phyloP scores from a whole-genome alignment of 35 echinoderm and acorn worm genomes.

The Antedon bifida region DNA sequence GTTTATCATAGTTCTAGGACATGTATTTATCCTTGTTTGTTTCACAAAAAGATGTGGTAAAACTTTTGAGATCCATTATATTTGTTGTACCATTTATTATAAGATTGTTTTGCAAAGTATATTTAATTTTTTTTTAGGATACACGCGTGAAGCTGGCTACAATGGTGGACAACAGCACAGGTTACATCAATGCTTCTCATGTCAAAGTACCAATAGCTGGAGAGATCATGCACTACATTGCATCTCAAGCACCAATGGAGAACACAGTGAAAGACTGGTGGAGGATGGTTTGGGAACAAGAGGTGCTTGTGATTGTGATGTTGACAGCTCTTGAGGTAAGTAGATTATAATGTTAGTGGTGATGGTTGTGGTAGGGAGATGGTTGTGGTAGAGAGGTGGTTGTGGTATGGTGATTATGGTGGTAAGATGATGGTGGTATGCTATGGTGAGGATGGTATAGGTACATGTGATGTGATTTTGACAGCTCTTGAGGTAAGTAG shows the following conservation, averaged over 20 bases:
- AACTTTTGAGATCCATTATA: too few relatives aligned
- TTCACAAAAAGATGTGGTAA: too few relatives aligned
- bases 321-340: conserved; percentile 75
- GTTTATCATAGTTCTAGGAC: too few relatives aligned
- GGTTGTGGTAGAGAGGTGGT: not conserved
- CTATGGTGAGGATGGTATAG: conserved; percentile 86
- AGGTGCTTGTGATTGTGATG: conserved; percentile 84
- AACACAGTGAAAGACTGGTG: conserved; percentile 94
- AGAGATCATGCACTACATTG: conserved; percentile 64
- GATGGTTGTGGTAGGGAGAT: too few relatives aligned
- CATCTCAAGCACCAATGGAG: conserved; percentile 61
- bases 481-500: conserved; percentile 66
- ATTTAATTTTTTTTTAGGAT: conserved; percentile 31
- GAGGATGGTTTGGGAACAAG: conserved; percentile 92
- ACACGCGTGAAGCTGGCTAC: conserved; percentile 51
- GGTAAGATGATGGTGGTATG: conserved; percentile 1
- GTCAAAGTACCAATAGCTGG: conserved; percentile 57
- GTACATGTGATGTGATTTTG: conserved; percentile 82
- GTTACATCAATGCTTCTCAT: conserved; percentile 95
- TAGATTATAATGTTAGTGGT: not conserved
- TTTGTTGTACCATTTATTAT: too few relatives aligned
- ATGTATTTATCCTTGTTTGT: too few relatives aligned
- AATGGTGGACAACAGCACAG: conserved; percentile 70
- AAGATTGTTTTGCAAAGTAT: too few relatives aligned
- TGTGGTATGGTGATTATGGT: not conserved